Percentiles rank a stretch among this genome's conserved stretches.
phyloP scores from a whole-genome alignment of 2,797 vertebrate species.

The Trachurus trachurus region DNA sequence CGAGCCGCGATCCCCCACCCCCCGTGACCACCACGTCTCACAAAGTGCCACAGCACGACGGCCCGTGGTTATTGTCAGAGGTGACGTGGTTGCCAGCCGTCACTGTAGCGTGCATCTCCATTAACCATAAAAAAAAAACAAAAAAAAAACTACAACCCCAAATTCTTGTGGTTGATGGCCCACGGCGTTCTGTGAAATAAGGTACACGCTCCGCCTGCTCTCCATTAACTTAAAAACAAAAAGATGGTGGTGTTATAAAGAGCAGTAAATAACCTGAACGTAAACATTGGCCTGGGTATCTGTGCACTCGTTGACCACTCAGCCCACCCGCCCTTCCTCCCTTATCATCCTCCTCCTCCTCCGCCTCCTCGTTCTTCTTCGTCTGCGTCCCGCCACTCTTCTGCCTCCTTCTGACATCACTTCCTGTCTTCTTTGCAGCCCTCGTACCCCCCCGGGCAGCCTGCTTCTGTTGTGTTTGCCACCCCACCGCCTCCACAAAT shows the following conservation, averaged over 20 bases:
- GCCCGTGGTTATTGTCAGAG: neutral
- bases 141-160: too few species aligned
- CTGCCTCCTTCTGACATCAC: slow-evolving; percentile 31
- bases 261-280: neutral
- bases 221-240: neutral
- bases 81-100: neutral
- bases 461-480: slow-evolving; percentile 93
- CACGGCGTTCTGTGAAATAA: neutral
- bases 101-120: neutral
- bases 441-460: slow-evolving; percentile 92
- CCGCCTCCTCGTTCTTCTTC: too few species aligned
- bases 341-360: slow-evolving; percentile 1
- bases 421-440: slow-evolving; percentile 82
- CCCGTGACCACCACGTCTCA: neutral
- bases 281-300: neutral
- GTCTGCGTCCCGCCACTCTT: slow-evolving; percentile 5
- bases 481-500: slow-evolving; percentile 94
- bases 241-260: neutral
- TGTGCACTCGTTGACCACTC: neutral
- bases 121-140: neutral
- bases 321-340: neutral
- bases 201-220: neutral
- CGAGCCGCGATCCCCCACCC: too few species aligned
- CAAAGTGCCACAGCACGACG: neutral
- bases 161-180: neutral